phyloP scores from a whole-genome alignment of 2,113 vertebrate species.

The Alaudala cheleensis region DNA sequence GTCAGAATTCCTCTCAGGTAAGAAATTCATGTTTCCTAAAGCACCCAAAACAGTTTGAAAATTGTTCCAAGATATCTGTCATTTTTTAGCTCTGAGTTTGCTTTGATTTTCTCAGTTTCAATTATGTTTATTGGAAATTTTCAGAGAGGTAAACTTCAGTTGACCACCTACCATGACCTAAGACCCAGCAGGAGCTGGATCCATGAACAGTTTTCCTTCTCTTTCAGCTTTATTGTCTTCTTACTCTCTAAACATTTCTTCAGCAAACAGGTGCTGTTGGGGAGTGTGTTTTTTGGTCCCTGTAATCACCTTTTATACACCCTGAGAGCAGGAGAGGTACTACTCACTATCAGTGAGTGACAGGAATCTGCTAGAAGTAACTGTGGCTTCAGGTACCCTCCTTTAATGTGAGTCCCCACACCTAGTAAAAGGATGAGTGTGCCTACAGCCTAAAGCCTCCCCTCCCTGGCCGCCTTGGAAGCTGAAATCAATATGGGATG shows the following conservation, averaged over 20 bases:
- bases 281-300: no score
- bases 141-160: background rate
- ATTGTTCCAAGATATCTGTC: background rate
- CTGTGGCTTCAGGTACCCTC: background rate
- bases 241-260: background rate
- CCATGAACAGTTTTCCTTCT: background rate
- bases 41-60: background rate
- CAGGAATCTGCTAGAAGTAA: background rate
- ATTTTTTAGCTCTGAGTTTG: background rate
- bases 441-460: background rate
- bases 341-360: background rate
- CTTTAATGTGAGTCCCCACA: background rate
- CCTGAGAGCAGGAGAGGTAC: background rate
- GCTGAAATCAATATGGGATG: background rate
- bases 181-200: background rate
- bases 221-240: background rate
- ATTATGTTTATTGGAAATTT: background rate
- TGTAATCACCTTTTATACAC: background rate
- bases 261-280: background rate
- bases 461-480: background rate
- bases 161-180: background rate
- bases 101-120: background rate
- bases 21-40: background rate
- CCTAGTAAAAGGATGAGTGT: background rate
- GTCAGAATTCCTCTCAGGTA: background rate